Percentiles rank a stretch among this genome's conserved stretches.
phyloP scores from a whole-genome alignment of 2,113 vertebrate genomes.

The Jacana jacana region DNA sequence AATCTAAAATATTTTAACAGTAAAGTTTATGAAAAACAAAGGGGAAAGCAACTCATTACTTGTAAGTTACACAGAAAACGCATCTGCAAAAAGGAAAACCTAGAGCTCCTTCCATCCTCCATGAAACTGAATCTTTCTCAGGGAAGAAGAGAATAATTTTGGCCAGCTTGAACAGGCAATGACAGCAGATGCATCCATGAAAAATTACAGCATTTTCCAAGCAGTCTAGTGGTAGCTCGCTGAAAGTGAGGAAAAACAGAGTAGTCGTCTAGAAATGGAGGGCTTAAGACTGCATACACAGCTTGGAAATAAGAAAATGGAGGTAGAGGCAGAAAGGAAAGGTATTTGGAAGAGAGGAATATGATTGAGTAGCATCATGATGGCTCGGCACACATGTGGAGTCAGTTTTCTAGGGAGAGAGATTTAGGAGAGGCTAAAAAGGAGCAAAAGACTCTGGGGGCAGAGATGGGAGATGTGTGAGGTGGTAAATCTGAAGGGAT shows the following conservation, averaged over 20 bases:
- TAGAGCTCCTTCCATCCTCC: not conserved
- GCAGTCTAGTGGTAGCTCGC: not conserved
- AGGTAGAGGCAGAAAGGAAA: not conserved
- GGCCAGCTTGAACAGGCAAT: not conserved
- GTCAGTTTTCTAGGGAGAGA: not conserved
- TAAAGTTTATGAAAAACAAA: not conserved
- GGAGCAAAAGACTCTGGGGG: not conserved
- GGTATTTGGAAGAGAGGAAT: not conserved
- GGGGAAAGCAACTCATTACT: not conserved
- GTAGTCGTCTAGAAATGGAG: not conserved
- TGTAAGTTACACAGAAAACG: not conserved
- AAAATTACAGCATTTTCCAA: not conserved
- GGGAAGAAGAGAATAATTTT: not conserved
- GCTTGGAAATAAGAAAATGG: not conserved
- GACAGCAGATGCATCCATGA: not conserved
- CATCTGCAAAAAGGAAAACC: not conserved
- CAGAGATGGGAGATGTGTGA: not conserved
- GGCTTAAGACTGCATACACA: not conserved
- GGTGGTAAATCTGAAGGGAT: not conserved
- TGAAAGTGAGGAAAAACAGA: not conserved
- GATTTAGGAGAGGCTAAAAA: not conserved
- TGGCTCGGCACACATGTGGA: not conserved
- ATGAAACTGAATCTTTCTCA: not conserved
- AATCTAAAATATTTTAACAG: not conserved
- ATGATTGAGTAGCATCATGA: not conserved